Evolutionary conservation across 2,888 invertebrate genomes (phyloP).

Genomic region (Sialis lutaria): DNA sequence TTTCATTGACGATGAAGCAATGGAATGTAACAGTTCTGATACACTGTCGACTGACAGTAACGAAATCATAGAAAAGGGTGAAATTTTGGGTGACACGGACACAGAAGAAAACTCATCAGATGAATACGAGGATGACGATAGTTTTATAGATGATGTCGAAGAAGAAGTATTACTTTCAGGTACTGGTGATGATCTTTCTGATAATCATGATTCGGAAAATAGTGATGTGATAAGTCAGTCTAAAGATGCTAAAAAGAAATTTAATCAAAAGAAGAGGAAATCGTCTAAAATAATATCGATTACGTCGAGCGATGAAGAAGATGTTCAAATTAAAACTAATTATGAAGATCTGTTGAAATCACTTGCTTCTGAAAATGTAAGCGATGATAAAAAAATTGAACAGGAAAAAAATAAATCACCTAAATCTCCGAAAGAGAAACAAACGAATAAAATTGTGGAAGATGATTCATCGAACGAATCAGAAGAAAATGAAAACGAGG

Average conservation of each 20-base stretch:
- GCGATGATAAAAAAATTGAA: too few relatives aligned
- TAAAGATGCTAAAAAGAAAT: neutral
- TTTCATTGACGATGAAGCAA: neutral
- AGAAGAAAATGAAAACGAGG: too few relatives aligned
- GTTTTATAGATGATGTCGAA: neutral
- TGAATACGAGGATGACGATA: neutral
- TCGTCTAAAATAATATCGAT: neutral
- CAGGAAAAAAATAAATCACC: too few relatives aligned
- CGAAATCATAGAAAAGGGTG: constrained; percentile 1
- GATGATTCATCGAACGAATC: too few relatives aligned
- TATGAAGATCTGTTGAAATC: neutral
- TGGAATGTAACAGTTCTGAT: neutral
- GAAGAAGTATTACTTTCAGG: constrained; percentile 1
- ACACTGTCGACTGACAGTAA: constrained; percentile 2
- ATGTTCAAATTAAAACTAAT: neutral
- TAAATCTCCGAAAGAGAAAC: too few relatives aligned
- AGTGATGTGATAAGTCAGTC: neutral
- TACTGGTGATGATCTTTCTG: constrained; percentile 2
- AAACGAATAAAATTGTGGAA: too few relatives aligned
- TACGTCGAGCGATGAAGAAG: neutral
- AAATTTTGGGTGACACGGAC: constrained; percentile 1
- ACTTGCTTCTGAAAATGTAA: too few relatives aligned
- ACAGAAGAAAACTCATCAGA: neutral
- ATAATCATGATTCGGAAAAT: neutral
- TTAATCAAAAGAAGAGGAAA: neutral